Evolutionary conservation across 2,113 vertebrate species (phyloP), one percentile per base, ranked within the genome.

Genomic region (Rhodinocichla rosea): DNA sequence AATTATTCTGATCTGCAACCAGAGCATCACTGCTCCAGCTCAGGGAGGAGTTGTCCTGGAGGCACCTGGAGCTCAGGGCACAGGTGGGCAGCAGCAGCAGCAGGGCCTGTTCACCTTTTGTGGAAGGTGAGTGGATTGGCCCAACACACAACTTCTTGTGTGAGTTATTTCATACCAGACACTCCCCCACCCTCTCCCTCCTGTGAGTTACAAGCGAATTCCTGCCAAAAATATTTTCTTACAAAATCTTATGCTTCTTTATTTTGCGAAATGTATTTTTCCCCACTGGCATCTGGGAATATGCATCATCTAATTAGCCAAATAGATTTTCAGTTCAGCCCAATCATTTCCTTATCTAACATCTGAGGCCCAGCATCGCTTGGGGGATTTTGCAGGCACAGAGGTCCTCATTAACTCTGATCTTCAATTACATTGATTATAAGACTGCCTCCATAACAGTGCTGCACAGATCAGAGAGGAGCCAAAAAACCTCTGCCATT

Each of bases 401-500:
- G 95, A 98, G 97, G 97, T 98, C 97, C 98, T 98, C 98, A 98
- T 98, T 98, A 98, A 97, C 96, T 97, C 97, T 98, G 98, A 98
- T 98, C 98, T 98, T 95, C 98, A 98, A 98, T 98, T 98, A 98
- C 97, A 97, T 94, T 98, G 98, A 98, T 98, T 98, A 98, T 96
- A 97, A 98, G 96, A 91, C 97, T 96, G 96, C 92, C 93, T 97
- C 97, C 93, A 75, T 97, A 98, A 96, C 84, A 94, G 94, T 93
- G 75, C 83, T 63, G 90, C 93, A 96, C 59, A 97, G 94, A 98
- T 94, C 96, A 97, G 95, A 97, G 89, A 91, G 95, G 83, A 98
- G 83, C 90, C 74, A 78, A 85, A 87, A 81, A 83, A 35, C 40
- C 91, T 88, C 86, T 95, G 92, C 92, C 93, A 97, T 78, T 96